phyloP scores from a whole-genome alignment of 2,113 vertebrate species.

The Melanocharis versteri region DNA sequence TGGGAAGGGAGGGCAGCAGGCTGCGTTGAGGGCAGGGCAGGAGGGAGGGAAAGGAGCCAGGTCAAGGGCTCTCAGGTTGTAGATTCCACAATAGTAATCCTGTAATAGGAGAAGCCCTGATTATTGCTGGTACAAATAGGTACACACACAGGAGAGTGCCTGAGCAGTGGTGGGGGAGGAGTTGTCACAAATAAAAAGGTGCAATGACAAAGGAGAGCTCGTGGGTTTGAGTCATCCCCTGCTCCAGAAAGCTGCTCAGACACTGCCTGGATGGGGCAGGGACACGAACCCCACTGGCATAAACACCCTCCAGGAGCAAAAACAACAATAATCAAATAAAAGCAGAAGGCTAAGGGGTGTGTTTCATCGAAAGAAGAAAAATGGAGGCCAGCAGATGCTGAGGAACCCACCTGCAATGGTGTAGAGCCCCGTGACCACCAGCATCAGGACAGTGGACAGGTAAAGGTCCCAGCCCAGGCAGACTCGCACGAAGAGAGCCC shows the following conservation, averaged over 20 bases:
- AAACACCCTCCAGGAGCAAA: neutral
- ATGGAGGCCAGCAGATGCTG: neutral
- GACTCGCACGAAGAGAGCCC: slow-evolving; percentile 88
- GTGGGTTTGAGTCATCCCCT: neutral
- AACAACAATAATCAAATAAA: neutral
- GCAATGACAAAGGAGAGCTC: neutral
- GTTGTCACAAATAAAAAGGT: neutral
- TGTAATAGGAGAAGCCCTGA: neutral
- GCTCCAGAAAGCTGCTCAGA: neutral
- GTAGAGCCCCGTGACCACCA: slow-evolving; percentile 84
- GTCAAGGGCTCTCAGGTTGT: neutral
- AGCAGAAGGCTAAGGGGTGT: neutral
- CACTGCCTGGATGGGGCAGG: neutral
- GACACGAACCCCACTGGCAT: accelerated
- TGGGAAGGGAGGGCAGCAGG: neutral
- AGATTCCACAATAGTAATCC: neutral
- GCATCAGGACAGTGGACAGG: slow-evolving; percentile 84
- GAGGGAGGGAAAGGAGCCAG: neutral
- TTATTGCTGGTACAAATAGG: neutral
- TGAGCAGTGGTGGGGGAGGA: neutral
- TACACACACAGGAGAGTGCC: neutral
- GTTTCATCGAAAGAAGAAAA: neutral
- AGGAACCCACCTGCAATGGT: slow-evolving; percentile 81
- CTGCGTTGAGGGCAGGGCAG: neutral
- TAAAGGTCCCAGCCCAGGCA: slow-evolving; percentile 93